Percentiles rank a stretch among this genome's conserved stretches.
Evolutionary conservation across 2,113 vertebrate species (phyloP).

Genomic region (Climacteris rufus): DNA sequence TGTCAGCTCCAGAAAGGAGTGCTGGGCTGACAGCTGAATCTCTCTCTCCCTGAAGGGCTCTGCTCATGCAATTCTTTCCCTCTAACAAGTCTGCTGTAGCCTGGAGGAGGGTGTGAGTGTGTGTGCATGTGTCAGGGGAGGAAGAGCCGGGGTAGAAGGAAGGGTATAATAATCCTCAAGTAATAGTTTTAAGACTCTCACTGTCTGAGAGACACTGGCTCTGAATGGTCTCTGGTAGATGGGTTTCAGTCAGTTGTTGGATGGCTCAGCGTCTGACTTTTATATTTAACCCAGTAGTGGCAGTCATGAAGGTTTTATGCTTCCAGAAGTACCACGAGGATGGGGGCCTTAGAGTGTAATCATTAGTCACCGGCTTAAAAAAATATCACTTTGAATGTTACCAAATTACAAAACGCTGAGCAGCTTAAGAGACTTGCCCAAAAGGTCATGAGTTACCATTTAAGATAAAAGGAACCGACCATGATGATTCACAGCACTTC

Average conservation of each 20-base stretch:
- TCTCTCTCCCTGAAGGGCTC: not conserved
- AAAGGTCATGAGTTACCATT: not conserved
- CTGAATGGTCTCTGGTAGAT: not conserved
- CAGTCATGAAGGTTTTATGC: not conserved
- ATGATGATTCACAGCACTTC: not conserved
- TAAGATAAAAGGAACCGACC: not conserved
- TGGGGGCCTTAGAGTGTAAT: not conserved
- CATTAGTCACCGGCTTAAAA: not conserved
- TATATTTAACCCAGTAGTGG: not conserved
- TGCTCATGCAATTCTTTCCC: not conserved
- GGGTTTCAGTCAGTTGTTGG: not conserved
- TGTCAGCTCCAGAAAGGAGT: slow-evolving; percentile 9
- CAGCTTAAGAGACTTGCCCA: not conserved
- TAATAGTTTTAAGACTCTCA: not conserved
- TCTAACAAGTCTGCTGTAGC: slow-evolving; percentile 18
- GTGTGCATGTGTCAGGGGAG: not conserved
- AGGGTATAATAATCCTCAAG: slow-evolving; percentile 11
- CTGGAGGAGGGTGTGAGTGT: not conserved
- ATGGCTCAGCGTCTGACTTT: not conserved
- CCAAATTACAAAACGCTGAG: not conserved
- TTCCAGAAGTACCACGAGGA: not conserved
- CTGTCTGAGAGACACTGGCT: not conserved
- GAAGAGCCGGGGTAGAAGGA: not conserved
- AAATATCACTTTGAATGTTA: not conserved
- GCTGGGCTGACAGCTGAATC: slow-evolving; percentile 20